A percentile compares a stretch with the other conserved stretches of the same genome.
phyloP scores from a whole-genome alignment of 1,140 invertebrate species.

The Helicoverpa zea region DNA sequence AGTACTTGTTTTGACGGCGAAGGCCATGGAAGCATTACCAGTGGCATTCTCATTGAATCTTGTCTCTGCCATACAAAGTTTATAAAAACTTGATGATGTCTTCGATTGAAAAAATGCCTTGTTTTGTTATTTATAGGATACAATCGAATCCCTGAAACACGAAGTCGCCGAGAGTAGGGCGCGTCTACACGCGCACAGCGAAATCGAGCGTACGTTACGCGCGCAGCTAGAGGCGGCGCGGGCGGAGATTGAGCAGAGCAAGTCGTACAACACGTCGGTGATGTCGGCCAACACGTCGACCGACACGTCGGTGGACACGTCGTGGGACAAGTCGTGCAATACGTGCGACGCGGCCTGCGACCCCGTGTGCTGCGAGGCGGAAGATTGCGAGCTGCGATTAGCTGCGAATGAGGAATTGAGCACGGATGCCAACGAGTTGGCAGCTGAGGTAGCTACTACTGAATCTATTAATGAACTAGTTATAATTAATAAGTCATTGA shows the following conservation, averaged over 20 bases:
- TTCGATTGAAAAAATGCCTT: not conserved
- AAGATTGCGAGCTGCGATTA: constrained; percentile 74
- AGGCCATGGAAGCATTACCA: not conserved
- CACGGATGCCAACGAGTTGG: constrained; percentile 79
- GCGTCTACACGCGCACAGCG: constrained; percentile 77
- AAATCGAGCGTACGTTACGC: constrained; percentile 79
- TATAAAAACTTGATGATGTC: not conserved
- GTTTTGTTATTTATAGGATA: constrained; percentile 69
- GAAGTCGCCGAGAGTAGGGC: constrained; percentile 82
- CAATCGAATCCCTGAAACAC: constrained; percentile 81
- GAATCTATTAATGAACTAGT: constrained; percentile 11
- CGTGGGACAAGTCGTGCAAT: constrained; percentile 55
- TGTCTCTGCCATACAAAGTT: not conserved
- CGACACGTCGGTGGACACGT: constrained; percentile 48
- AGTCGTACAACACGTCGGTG: constrained; percentile 34
- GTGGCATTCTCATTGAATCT: not conserved
- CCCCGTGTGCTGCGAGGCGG: constrained; percentile 72
- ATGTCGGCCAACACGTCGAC: constrained; percentile 43
- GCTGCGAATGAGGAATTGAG: constrained; percentile 76
- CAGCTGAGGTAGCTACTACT: constrained; percentile 75
- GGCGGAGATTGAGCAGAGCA: constrained; percentile 64
- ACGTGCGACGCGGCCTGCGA: constrained; percentile 72
- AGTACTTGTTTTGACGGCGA: not conserved
- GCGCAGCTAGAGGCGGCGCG: constrained; percentile 80
- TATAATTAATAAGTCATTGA: constrained; percentile 26